Evolutionary conservation across 2,797 vertebrate species (phyloP).

Genomic region (Myotis findleyi): DNA sequence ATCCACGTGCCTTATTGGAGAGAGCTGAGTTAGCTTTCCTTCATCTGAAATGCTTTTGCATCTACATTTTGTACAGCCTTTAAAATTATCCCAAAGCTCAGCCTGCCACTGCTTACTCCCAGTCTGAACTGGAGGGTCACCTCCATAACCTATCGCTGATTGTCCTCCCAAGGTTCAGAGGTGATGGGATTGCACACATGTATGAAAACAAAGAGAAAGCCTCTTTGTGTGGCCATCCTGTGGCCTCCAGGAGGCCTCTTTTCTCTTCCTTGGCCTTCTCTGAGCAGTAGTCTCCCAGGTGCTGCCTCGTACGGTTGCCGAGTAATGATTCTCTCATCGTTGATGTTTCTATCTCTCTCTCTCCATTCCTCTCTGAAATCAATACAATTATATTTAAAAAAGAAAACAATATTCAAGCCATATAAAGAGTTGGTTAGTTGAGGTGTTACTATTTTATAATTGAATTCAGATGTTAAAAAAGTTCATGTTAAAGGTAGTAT

Average conservation of each 20-base stretch:
- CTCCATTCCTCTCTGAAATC: no score
- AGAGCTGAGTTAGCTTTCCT: not conserved
- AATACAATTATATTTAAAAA: no score
- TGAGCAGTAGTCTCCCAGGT: not conserved
- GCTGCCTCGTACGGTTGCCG: not conserved
- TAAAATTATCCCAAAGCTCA: not conserved
- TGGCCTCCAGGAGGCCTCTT: not conserved
- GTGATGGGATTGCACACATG: not conserved
- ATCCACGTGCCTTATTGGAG: not conserved
- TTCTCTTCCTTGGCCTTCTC: not conserved
- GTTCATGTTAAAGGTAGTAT: not conserved
- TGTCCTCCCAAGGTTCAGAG: not conserved
- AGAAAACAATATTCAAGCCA: conserved; percentile 18
- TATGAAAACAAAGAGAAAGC: not conserved
- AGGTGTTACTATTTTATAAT: conserved; percentile 63
- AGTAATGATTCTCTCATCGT: no score
- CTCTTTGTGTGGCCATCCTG: not conserved
- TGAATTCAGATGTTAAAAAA: conserved; percentile 48
- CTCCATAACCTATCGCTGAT: not conserved
- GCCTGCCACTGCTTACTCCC: not conserved
- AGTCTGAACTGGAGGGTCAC: not conserved
- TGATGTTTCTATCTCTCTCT: no score
- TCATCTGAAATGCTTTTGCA: not conserved
- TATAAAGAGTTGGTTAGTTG: conserved; percentile 35
- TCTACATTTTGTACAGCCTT: not conserved